Percentiles rank a stretch among this genome's conserved stretches.
Conservation (phyloP, 2,113 vertebrate species). For the Girardinichthys multiradiatus region DNA sequence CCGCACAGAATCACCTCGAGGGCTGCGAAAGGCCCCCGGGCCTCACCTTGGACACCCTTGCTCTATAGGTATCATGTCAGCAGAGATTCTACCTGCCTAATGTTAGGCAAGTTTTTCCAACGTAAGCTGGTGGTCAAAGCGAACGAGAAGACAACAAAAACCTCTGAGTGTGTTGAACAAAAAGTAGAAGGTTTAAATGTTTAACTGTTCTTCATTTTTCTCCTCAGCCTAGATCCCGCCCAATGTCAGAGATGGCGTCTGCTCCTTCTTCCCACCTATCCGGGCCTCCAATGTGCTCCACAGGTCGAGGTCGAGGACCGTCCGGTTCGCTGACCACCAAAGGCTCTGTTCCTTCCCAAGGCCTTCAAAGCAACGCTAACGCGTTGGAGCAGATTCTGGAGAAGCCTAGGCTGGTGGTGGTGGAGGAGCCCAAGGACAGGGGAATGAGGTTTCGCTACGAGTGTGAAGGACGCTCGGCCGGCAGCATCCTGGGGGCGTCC, state of each 20-base stretch:
- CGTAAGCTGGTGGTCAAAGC: not conserved
- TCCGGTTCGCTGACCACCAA: not conserved
- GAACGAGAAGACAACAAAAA: not conserved
- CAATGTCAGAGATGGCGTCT: conserved; percentile 39
- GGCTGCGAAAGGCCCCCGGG: too few relatives aligned
- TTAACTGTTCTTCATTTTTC: not conserved
- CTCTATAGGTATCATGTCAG: not conserved
- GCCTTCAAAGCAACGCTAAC: conserved; percentile 23
- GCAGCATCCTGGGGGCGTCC: conserved; percentile 89
- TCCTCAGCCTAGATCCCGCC: conserved; percentile 38
- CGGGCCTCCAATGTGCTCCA: too few relatives aligned
- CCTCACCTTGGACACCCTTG: not conserved
- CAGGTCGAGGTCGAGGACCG: conserved; percentile 25
- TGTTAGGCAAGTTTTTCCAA: not conserved
- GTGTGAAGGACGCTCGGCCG: conserved; percentile 90
- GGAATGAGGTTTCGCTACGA: conserved; percentile 95
- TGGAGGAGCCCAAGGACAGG: conserved; percentile 92
- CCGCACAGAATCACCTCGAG: too few relatives aligned
- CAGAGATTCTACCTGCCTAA: not conserved
- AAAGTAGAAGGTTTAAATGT: not conserved
- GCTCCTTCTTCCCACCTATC: conserved; percentile 23
- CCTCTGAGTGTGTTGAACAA: not conserved
- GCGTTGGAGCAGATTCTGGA: conserved; percentile 75
- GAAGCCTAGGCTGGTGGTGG: conserved; percentile 82
- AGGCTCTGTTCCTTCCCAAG: conserved; percentile 18